These are phyloP conservation scores for Sminthopsis crassicaudata DNA, from an alignment of 2,113 vertebrate species.

Conservation along the genomic window DNA sequence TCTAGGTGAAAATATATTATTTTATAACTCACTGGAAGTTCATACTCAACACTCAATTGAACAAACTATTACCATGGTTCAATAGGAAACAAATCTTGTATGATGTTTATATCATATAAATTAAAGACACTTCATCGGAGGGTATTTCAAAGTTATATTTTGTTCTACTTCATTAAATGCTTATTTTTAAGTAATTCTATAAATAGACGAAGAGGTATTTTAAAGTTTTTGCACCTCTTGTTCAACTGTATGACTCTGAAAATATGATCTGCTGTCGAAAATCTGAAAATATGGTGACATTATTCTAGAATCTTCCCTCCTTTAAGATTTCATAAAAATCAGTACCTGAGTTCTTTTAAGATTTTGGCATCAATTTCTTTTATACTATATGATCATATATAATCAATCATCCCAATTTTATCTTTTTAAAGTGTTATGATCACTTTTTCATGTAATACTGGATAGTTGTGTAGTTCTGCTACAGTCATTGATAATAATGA, in stretches of 20 bases:
- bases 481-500: not conserved
- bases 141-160: not conserved
- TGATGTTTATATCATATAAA: not conserved
- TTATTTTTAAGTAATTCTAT: not conserved
- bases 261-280: not conserved
- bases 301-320: not conserved
- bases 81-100: not conserved
- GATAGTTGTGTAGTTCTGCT: not conserved
- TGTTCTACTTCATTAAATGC: not conserved
- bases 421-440: not conserved
- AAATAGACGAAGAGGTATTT: not conserved
- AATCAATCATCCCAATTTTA: not conserved
- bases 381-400: not conserved
- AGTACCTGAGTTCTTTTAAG: not conserved
- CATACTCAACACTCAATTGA: not conserved
- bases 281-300: not conserved
- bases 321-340: not conserved
- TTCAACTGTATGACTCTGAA: not conserved
- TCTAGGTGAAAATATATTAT: not conserved
- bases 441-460: not conserved
- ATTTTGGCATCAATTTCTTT: not conserved
- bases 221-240: not conserved
- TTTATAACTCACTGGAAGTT: not conserved
- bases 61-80: not conserved
- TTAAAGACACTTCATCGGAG: not conserved